Evolutionary conservation across 2,797 vertebrate species (phyloP).

Genomic region (Myotis pilosus): DNA sequence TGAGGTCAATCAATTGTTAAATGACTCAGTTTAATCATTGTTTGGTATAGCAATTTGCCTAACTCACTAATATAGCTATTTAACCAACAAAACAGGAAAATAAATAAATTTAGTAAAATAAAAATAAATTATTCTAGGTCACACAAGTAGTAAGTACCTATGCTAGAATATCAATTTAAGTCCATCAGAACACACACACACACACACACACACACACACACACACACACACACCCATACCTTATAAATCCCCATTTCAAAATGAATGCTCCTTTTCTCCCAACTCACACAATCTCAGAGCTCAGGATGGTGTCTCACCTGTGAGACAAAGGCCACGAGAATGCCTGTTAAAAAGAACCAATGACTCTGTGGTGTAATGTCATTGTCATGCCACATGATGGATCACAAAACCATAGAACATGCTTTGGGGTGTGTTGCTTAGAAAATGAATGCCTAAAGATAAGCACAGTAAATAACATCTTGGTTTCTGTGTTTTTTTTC

Average conservation of each 20-base stretch:
- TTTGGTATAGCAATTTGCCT: neutral
- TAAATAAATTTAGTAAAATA: neutral
- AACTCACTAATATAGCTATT: neutral
- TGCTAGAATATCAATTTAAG: neutral
- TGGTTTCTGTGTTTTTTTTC: neutral
- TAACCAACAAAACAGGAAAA: neutral
- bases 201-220: neutral
- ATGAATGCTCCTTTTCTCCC: neutral
- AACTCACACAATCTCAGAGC: neutral
- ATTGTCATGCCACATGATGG: neutral
- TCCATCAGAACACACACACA: neutral
- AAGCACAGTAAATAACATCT: neutral
- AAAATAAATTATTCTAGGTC: neutral
- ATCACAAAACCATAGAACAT: neutral
- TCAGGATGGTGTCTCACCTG: neutral
- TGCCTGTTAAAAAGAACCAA: neutral
- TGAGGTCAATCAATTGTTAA: neutral
- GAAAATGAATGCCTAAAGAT: constrained; percentile 25
- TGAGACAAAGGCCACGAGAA: neutral
- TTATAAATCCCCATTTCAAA: neutral
- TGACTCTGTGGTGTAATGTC: rapidly evolving
- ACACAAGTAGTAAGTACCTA: neutral
- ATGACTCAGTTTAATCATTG: neutral
- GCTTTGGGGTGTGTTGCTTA: neutral
- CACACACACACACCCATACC: neutral